phyloP scores from a whole-genome alignment of 1,140 invertebrate genomes.

The Drosophila biarmipes region DNA sequence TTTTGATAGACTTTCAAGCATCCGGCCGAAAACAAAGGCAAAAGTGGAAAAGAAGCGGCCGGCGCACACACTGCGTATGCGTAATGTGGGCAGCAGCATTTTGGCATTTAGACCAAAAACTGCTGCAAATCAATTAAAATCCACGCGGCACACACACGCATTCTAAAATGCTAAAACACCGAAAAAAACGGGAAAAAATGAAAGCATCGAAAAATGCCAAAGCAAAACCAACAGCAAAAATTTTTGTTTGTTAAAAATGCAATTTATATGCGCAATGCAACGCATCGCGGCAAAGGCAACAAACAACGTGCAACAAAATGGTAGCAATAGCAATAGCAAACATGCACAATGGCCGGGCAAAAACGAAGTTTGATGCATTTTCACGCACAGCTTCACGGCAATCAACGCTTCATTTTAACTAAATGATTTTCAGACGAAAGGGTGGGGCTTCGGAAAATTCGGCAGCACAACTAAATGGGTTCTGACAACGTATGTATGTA shows the following conservation, averaged over 20 bases:
- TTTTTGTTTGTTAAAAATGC: constrained; percentile 76
- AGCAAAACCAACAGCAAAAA: constrained; percentile 61
- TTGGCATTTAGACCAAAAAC: constrained; percentile 58
- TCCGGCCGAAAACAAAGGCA: constrained; percentile 35
- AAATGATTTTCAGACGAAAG: constrained; percentile 48
- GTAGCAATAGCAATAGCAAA: constrained; percentile 10
- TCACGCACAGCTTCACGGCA: constrained; percentile 74
- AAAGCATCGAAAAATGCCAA: constrained; percentile 14
- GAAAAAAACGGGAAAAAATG: background rate
- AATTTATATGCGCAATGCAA: constrained; percentile 76
- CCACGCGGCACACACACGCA: constrained; percentile 2
- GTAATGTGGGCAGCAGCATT: constrained; percentile 51
- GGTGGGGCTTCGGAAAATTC: background rate
- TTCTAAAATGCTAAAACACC: constrained; percentile 22
- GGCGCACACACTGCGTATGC: constrained; percentile 51
- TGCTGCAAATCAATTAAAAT: constrained; percentile 71
- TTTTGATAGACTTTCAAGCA: constrained; percentile 78
- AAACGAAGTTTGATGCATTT: constrained; percentile 67
- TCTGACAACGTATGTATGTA: constrained; percentile 23
- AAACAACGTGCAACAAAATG: constrained; percentile 14
- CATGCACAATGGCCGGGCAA: constrained; percentile 51
- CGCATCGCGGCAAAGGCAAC: constrained; percentile 38
- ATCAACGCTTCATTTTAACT: constrained; percentile 78
- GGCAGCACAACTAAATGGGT: constrained; percentile 14
- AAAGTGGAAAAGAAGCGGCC: constrained; percentile 15